Evolutionary conservation across 2,113 vertebrate genomes (phyloP).

Genomic region (Piprites chloris): DNA sequence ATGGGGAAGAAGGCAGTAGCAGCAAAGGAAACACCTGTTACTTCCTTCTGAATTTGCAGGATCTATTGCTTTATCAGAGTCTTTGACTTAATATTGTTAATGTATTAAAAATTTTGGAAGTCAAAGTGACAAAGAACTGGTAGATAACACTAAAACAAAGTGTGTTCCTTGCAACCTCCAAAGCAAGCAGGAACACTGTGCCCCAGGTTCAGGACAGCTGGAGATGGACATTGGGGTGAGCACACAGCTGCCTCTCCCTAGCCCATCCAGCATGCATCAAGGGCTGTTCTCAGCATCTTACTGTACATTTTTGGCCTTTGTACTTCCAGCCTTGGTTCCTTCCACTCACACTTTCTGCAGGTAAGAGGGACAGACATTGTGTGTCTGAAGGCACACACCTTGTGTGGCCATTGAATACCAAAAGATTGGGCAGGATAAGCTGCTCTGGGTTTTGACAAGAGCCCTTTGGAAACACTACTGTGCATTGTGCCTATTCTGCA

Average conservation of each 20-base stretch:
- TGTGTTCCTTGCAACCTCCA: background rate
- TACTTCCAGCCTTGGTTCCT: background rate
- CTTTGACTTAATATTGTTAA: background rate
- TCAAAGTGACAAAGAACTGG: background rate
- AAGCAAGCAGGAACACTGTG: rapidly evolving
- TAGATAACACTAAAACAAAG: background rate
- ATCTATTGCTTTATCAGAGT: background rate
- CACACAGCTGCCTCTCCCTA: background rate
- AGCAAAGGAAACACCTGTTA: background rate
- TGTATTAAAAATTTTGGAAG: background rate
- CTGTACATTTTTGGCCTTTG: background rate
- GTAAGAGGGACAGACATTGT: background rate
- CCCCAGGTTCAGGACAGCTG: rapidly evolving
- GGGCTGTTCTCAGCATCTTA: background rate
- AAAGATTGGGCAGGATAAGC: too few species aligned
- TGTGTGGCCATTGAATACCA: background rate
- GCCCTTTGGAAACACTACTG: rapidly evolving
- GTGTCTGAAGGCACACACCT: background rate
- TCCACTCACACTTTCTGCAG: background rate
- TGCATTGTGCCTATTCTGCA: background rate
- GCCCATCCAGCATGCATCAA: rapidly evolving
- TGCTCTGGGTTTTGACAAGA: background rate
- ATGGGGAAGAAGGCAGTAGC: background rate
- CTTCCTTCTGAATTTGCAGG: background rate
- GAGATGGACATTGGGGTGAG: background rate